phyloP scores from a whole-genome alignment of 2,888 invertebrate genomes.

The Ophioninae sp. region DNA sequence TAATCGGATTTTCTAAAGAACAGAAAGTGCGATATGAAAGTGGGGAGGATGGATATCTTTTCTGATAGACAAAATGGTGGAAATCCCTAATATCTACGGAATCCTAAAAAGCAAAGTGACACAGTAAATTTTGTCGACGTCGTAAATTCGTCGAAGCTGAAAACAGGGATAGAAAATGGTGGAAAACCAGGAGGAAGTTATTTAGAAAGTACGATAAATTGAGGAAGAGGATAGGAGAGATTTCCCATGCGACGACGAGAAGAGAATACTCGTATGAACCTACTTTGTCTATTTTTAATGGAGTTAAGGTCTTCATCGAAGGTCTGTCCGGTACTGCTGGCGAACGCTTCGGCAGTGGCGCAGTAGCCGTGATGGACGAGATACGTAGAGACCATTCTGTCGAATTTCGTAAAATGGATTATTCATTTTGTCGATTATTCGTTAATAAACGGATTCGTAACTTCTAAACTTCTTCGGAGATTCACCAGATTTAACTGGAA shows the following conservation, averaged over 20 bases:
- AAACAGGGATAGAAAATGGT: background rate
- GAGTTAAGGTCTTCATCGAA: constrained; percentile 96
- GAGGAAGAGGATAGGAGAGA: background rate
- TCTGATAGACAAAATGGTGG: no score
- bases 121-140: background rate
- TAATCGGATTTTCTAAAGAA: no score
- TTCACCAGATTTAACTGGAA: no score
- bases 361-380: constrained; percentile 99
- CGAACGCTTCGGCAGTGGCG: constrained; percentile 97
- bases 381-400: constrained; percentile 97
- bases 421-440: constrained; percentile 56
- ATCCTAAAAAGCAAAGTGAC: background rate
- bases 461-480: no score
- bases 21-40: no score
- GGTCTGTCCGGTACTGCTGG: constrained; percentile 93
- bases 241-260: constrained; percentile 1
- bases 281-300: constrained; percentile 98
- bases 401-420: constrained; percentile 71
- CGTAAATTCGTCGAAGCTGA: background rate
- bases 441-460: constrained; percentile 11
- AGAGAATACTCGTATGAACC: constrained; percentile 74
- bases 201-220: background rate
- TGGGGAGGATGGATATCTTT: no score
- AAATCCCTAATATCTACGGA: background rate
- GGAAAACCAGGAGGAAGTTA: no score